These are phyloP conservation scores for Thunnus maccoyii DNA, from an alignment of 2,113 vertebrate species.

Conservation along the genomic window DNA sequence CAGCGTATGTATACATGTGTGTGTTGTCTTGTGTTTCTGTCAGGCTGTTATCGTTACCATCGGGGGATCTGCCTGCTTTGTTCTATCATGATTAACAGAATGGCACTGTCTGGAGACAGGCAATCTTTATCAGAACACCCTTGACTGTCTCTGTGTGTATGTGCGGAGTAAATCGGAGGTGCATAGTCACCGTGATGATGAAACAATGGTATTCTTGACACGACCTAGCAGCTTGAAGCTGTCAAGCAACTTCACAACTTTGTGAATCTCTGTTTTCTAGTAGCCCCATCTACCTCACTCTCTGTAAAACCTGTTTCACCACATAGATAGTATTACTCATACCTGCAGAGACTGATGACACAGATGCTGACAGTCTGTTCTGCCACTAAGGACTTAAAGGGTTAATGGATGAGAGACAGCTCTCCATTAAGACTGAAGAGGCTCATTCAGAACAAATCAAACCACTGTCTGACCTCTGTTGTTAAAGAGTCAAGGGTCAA, in stretches of 20 bases:
- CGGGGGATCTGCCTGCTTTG: slow-evolving; percentile 65
- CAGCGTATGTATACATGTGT: not conserved
- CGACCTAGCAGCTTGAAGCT: slow-evolving; percentile 38
- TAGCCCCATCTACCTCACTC: not conserved
- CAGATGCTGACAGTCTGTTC: slow-evolving; percentile 42
- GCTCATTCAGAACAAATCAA: slow-evolving; percentile 42
- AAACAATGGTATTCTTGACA: slow-evolving; percentile 64
- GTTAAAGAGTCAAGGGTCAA: slow-evolving; percentile 36
- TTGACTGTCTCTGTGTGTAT: slow-evolving; percentile 16
- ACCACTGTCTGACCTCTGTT: slow-evolving; percentile 44
- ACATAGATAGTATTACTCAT: slow-evolving; percentile 29
- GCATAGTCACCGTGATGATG: slow-evolving; percentile 26
- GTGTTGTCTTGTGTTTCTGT: slow-evolving; percentile 53
- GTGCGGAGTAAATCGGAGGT: not conserved
- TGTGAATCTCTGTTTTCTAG: slow-evolving; percentile 17
- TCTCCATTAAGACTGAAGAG: slow-evolving; percentile 38
- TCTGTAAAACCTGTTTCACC: slow-evolving; percentile 65
- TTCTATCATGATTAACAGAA: slow-evolving; percentile 70
- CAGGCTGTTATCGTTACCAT: slow-evolving; percentile 68
- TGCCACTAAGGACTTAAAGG: not conserved
- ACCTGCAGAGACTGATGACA: not conserved
- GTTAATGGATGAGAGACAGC: slow-evolving; percentile 40
- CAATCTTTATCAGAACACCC: slow-evolving; percentile 60
- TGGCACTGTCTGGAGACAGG: slow-evolving; percentile 50
- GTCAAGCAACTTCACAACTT: slow-evolving; percentile 40